Evolutionary conservation across 2,113 vertebrate species (phyloP).

Genomic region (Chauna torquata): DNA sequence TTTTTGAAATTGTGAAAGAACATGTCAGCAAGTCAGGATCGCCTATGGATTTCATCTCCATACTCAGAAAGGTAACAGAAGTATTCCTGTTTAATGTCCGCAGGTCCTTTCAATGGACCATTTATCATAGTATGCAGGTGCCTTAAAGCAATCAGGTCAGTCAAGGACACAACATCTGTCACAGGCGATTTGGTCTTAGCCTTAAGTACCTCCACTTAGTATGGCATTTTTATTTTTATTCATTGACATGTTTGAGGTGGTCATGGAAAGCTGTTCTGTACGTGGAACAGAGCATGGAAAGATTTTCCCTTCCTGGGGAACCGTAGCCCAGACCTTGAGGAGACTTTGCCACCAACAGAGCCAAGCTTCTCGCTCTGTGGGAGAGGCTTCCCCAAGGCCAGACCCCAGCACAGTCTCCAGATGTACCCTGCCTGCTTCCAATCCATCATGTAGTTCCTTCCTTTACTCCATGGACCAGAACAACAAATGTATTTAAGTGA

Average conservation of each 20-base stretch:
- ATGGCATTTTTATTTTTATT: background rate
- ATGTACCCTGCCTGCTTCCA: background rate
- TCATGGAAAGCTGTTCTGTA: background rate
- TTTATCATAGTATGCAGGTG: background rate
- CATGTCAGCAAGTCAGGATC: slow-evolving; percentile 59
- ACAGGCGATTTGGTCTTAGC: background rate
- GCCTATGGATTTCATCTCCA: slow-evolving; percentile 74
- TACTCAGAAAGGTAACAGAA: slow-evolving; percentile 81
- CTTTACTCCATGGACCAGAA: background rate
- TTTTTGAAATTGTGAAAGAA: slow-evolving; percentile 79
- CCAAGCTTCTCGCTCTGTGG: rapidly evolving
- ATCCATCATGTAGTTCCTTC: background rate
- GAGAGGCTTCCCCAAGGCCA: background rate
- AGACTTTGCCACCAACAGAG: background rate
- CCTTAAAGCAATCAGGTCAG: background rate
- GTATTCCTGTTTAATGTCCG: background rate
- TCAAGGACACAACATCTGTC: background rate
- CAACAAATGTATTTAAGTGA: background rate
- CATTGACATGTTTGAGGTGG: background rate
- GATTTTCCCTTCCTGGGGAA: background rate
- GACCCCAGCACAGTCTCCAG: background rate
- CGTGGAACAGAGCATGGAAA: background rate
- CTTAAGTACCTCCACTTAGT: background rate
- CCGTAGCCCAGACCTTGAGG: background rate
- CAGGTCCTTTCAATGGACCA: background rate